Evolutionary conservation across 2,797 vertebrate genomes (phyloP), one percentile per base, ranked within the genome.

Genomic region (Pantherophis vulpinus): DNA sequence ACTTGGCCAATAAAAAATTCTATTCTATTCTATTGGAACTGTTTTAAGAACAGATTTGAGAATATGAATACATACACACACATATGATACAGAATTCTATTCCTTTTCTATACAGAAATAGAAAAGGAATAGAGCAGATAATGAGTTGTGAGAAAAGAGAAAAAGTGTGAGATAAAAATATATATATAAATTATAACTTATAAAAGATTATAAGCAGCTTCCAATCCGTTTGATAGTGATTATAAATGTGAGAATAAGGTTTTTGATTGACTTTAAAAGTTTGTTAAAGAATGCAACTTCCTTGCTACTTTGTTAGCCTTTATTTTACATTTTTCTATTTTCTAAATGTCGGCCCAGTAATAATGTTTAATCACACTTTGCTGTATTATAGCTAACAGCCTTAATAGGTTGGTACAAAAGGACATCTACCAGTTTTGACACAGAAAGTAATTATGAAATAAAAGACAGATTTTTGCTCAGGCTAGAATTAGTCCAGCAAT

Each of bases 401-500:
- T 96, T 88, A 94, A 74, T 95, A 93, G 14, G 51, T 95, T 97
- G 97, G 93, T 97, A 96, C 93, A 95, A 96, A 96, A 96, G 96
- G 95, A 97, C 95, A 96, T 97, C 93, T 95, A 97, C 93, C 93
- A 94, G 92, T 97, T 97, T 95, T 98, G 98, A 98, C 97, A 97
- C 95, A 95, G 94, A 96, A 98, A 97, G 98, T 98, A 98, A 97
- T 98, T 98, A 97, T 88, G 94, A 98, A 97, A 97, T 96, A 97
- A 97, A 97, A 98, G 97, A 97, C 97, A 97, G 96, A 97, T 98
- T 97, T 98, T 96, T 97, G 96, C 95, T 97, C 95, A n/a, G 94
- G 96, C 97, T 97, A 97, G 96, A 96, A 97, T 97, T 97, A 98
- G 96, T 97, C 95, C 96, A 94, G 93, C 93, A 96, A 96, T 96